phyloP scores from a whole-genome alignment of 2,888 invertebrate species.

The Acrocera orbiculus region DNA sequence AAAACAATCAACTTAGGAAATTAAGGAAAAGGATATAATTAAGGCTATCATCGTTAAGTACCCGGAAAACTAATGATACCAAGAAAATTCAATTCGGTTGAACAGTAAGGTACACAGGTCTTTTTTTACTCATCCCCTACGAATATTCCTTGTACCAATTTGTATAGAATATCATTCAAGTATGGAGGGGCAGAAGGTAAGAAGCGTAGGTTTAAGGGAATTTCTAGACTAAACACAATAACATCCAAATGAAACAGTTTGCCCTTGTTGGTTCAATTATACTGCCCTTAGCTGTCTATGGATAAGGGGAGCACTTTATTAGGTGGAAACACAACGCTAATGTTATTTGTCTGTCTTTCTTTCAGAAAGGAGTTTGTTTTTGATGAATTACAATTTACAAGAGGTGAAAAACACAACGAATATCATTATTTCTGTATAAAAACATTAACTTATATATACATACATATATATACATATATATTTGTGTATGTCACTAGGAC shows the following conservation, averaged over 20 bases:
- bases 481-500: no score
- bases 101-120: not conserved
- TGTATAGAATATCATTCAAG: no score
- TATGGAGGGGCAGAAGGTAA: no score
- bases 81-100: not conserved
- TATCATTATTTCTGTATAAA: no score
- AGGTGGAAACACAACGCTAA: slow-evolving; percentile 10
- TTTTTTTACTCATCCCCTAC: not conserved
- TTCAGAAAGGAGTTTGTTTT: slow-evolving; percentile 1
- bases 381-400: slow-evolving; percentile 10
- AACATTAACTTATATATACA: no score
- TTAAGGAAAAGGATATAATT: slow-evolving; percentile 22
- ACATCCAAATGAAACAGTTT: slow-evolving; percentile 3
- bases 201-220: not conserved
- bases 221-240: slow-evolving; percentile 1
- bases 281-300: no score
- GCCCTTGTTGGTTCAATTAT: slow-evolving; percentile 5
- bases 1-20: slow-evolving; percentile 18
- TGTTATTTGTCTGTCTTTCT: slow-evolving; percentile 5
- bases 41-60: slow-evolving; percentile 29
- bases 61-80: slow-evolving; percentile 27
- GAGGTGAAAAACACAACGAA: no score
- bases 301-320: slow-evolving; percentile 7
- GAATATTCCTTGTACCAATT: not conserved
- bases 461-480: no score